These are phyloP conservation scores for Plutomurus gul DNA, from an alignment of 1,140 invertebrate species.

Conservation along the genomic window DNA sequence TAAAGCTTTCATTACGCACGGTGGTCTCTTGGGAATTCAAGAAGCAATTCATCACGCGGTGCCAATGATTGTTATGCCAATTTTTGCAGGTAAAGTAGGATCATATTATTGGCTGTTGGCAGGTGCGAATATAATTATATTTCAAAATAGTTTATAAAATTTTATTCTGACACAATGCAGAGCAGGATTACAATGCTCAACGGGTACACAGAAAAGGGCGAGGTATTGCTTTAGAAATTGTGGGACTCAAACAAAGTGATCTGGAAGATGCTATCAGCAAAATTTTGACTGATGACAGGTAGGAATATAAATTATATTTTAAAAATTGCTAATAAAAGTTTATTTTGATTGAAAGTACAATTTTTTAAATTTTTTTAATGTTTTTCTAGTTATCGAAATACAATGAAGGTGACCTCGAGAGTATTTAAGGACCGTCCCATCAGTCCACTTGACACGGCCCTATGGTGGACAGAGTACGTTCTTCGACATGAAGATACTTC, in stretches of 20 bases:
- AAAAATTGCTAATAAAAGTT: background rate
- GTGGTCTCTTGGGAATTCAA: conserved; percentile 42
- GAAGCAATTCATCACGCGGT: conserved; percentile 38
- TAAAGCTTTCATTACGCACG: conserved; percentile 41
- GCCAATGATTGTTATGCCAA: conserved; percentile 33
- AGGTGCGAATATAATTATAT: no score
- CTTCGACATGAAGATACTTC: conserved; percentile 42
- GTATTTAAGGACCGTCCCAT: conserved; percentile 40
- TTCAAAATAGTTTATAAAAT: no score
- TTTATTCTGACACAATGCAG: no score
- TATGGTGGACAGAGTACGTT: conserved; percentile 53
- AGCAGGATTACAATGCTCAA: conserved; percentile 47
- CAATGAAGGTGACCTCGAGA: conserved; percentile 2
- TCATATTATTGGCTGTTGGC: no score
- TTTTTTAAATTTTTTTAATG: background rate
- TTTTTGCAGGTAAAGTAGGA: no score
- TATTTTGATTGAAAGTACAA: background rate
- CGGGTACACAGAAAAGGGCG: background rate
- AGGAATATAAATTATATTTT: background rate
- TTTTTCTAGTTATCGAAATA: conserved; percentile 35
- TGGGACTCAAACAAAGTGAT: background rate
- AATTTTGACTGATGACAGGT: conserved; percentile 33
- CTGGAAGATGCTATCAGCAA: conserved; percentile 37
- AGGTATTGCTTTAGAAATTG: conserved; percentile 41
- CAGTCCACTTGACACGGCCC: conserved; percentile 40